Conservation (phyloP, 2,113 vertebrate species). For the Pluvialis apricaria region DNA sequence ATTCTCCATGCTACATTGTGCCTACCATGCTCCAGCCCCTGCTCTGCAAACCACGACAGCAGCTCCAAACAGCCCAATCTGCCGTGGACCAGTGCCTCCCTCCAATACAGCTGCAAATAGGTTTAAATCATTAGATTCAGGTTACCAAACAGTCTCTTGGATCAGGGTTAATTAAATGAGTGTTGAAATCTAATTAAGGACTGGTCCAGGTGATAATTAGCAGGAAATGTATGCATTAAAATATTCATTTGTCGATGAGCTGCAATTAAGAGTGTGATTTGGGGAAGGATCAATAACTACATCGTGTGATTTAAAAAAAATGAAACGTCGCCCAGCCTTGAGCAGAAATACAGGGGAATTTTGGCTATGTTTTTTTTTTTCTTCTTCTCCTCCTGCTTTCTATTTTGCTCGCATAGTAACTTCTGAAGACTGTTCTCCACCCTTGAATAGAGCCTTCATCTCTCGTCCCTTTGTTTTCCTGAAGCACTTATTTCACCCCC, state of each 20-base stretch:
- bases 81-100: neutral
- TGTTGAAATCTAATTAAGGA: constrained; percentile 73
- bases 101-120: constrained; percentile 36
- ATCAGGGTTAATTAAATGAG: constrained; percentile 75
- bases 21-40: neutral
- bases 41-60: neutral
- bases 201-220: constrained; percentile 67
- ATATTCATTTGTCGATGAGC: constrained; percentile 73
- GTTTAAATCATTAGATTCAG: constrained; percentile 59
- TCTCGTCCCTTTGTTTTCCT: constrained; percentile 45
- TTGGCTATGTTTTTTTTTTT: neutral
- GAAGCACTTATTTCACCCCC: constrained; percentile 19
- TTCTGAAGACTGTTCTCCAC: neutral
- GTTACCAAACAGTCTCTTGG: constrained; percentile 59
- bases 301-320: constrained; percentile 24
- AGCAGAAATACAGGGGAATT: neutral
- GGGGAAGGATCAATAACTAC: constrained; percentile 66
- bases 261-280: constrained; percentile 71
- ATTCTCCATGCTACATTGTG: neutral
- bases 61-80: neutral
- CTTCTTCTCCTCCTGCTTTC: neutral
- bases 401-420: neutral
- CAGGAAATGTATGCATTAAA: constrained; percentile 77
- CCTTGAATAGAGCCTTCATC: neutral
- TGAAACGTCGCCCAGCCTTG: constrained; percentile 5